Evolutionary conservation across 1,140 invertebrate genomes (phyloP).

Genomic region (Diabrotica virgifera): DNA sequence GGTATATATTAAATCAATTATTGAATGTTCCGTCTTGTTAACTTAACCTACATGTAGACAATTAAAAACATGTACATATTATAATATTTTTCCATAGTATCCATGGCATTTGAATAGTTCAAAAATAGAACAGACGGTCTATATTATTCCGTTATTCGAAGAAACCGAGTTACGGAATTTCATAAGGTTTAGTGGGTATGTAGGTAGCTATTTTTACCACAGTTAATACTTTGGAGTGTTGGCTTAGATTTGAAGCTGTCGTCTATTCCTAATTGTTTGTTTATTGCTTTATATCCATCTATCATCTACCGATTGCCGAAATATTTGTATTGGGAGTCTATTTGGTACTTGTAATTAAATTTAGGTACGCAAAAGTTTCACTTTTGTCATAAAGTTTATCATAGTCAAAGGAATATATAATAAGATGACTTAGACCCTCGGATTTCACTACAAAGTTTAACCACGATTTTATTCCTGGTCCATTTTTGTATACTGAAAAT

Average conservation of each 20-base stretch:
- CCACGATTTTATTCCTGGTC: too few species aligned
- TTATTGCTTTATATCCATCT: background rate
- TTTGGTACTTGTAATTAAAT: too few species aligned
- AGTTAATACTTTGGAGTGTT: background rate
- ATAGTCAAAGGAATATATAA: too few species aligned
- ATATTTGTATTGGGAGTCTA: background rate
- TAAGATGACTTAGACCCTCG: too few species aligned
- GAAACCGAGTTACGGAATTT: background rate
- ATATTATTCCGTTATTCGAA: background rate
- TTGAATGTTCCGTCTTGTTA: too few species aligned
- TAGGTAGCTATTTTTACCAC: background rate
- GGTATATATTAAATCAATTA: too few species aligned
- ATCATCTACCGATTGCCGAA: background rate
- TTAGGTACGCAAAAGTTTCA: too few species aligned
- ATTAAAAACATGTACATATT: too few species aligned
- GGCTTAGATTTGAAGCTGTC: conserved; percentile 1
- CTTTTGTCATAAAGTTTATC: too few species aligned
- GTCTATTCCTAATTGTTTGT: background rate
- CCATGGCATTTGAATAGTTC: background rate
- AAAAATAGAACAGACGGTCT: background rate
- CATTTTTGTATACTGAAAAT: too few species aligned
- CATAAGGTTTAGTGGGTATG: background rate
- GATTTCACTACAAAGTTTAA: too few species aligned
- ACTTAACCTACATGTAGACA: too few species aligned
- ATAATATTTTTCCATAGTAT: background rate